A percentile compares a stretch with the other conserved stretches of the same genome.
Evolutionary conservation across 37 sponge, comb jelly and placozoan species (phyloP).

Genomic region (Ephydatia muelleri): DNA sequence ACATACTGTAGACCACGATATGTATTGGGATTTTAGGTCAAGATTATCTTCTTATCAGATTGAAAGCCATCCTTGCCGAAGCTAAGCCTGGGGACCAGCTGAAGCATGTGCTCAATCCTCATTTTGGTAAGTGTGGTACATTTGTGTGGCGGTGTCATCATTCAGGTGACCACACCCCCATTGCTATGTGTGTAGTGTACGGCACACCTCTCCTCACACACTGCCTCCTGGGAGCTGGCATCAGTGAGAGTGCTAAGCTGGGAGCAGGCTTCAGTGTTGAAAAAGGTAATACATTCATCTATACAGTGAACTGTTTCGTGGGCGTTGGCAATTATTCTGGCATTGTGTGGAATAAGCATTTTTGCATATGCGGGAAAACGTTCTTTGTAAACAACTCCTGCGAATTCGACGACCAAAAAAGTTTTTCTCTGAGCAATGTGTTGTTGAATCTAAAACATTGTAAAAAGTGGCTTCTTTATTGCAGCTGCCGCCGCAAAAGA

Average conservation of each 20-base stretch:
- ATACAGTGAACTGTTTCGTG: neutral
- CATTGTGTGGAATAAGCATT: too few relatives aligned
- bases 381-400: too few relatives aligned
- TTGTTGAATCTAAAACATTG: too few relatives aligned
- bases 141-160: neutral
- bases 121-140: conserved; percentile 68
- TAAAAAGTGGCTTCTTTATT: too few relatives aligned
- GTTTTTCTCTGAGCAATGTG: too few relatives aligned
- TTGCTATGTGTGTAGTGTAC: conserved; percentile 61
- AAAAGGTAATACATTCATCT: conserved; percentile 29
- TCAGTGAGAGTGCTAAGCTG: conserved; percentile 67
- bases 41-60: conserved; percentile 33
- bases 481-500: too few relatives aligned
- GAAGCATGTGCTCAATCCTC: conserved; percentile 74
- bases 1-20: too few relatives aligned
- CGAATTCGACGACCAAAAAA: too few relatives aligned
- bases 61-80: conserved; percentile 28
- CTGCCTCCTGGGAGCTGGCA: conserved; percentile 75
- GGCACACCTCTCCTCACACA: conserved; percentile 81
- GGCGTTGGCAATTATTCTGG: neutral
- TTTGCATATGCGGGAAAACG: too few relatives aligned
- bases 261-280: conserved; percentile 63
- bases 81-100: conserved; percentile 71
- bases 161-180: neutral
- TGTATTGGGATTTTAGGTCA: too few relatives aligned